Evolutionary conservation across 2,888 invertebrate genomes (phyloP).

Genomic region (Camptogramma bilineatum): DNA sequence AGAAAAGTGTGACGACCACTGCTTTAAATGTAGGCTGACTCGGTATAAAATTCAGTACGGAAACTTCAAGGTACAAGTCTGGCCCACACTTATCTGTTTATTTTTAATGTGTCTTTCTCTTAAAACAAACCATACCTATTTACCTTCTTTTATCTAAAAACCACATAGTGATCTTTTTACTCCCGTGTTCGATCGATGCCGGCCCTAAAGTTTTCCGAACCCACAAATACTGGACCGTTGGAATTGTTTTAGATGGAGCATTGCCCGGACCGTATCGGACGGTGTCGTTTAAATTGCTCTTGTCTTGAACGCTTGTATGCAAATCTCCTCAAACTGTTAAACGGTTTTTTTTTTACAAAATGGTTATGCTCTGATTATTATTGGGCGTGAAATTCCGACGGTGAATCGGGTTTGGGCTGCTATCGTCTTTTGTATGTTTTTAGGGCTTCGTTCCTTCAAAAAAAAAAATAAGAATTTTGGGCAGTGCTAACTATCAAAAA

Average conservation of each 20-base stretch:
- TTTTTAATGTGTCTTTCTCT: too few species aligned
- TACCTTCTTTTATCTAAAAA: too few species aligned
- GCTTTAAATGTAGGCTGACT: too few species aligned
- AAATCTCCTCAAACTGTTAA: constrained; percentile 67
- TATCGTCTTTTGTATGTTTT: constrained; percentile 27
- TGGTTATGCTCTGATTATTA: constrained; percentile 74
- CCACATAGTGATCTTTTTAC: neutral
- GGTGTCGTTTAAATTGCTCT: constrained; percentile 39
- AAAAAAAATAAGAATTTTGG: neutral
- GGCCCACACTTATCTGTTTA: too few species aligned
- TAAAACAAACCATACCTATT: too few species aligned
- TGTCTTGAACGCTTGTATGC: constrained; percentile 67
- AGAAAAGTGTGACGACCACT: too few species aligned
- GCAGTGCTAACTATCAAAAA: neutral
- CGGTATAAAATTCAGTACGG: too few species aligned
- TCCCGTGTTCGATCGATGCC: constrained; percentile 9
- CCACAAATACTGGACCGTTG: constrained; percentile 33
- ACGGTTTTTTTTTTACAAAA: constrained; percentile 68
- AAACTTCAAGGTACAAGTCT: too few species aligned
- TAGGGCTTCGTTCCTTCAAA: too few species aligned
- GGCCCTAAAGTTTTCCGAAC: constrained; percentile 17
- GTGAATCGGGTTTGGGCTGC: constrained; percentile 51
- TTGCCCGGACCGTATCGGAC: constrained; percentile 32
- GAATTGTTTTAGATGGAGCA: constrained; percentile 38
- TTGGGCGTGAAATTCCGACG: constrained; percentile 70